Percentiles rank a stretch among this genome's conserved stretches.
Conservation (phyloP, 2,113 vertebrate genomes). For the Trochalopteron elliotii region DNA sequence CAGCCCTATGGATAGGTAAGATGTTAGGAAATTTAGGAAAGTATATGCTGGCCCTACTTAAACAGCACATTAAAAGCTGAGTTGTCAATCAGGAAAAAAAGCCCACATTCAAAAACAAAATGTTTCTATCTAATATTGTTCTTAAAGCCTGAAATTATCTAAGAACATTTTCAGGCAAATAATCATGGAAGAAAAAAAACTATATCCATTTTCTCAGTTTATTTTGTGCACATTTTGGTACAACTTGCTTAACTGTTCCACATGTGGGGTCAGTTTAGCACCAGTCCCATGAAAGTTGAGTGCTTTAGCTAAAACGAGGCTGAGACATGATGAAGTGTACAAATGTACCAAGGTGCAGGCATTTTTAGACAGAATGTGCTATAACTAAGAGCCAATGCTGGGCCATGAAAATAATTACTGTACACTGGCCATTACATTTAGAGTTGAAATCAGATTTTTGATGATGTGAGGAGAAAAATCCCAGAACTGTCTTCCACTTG, state of each 20-base stretch:
- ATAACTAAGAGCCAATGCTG: not conserved
- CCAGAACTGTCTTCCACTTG: not conserved
- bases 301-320: not conserved
- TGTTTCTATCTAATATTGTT: not conserved
- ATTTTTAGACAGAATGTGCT: not conserved
- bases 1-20: not conserved
- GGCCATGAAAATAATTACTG: not conserved
- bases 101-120: not conserved
- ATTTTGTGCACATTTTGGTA: not conserved
- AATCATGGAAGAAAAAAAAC: not conserved
- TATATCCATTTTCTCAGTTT: not conserved
- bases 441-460: not conserved
- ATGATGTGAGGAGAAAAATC: not conserved
- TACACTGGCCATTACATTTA: not conserved
- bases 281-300: not conserved
- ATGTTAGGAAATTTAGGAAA: not conserved
- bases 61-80: not conserved
- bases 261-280: not conserved
- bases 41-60: not conserved
- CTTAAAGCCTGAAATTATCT: not conserved
- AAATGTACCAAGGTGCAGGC: not conserved
- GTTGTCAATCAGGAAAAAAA: not conserved
- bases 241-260: not conserved
- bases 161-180: not conserved
- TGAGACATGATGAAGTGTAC: not conserved